These are phyloP conservation scores for Drosophila cognata DNA, from an alignment of 2,888 invertebrate species.

Conservation along the genomic window DNA sequence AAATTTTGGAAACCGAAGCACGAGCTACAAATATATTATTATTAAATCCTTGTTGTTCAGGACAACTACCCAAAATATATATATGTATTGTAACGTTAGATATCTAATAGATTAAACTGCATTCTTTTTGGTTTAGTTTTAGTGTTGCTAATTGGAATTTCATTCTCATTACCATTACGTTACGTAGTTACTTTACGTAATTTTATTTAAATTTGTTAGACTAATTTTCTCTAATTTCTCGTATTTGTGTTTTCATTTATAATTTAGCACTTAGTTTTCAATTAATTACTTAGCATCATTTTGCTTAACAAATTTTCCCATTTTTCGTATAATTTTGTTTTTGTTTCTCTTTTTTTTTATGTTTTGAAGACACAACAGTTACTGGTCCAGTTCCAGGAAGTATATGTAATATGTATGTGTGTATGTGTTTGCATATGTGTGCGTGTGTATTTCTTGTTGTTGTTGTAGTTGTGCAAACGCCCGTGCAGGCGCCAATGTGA, in stretches of 20 bases:
- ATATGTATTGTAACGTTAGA: slow-evolving; percentile 1
- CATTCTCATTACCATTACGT: slow-evolving; percentile 54
- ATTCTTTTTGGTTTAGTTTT: slow-evolving; percentile 17
- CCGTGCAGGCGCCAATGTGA: slow-evolving; percentile 16
- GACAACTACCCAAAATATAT: slow-evolving; percentile 18
- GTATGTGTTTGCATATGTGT: slow-evolving; percentile 56
- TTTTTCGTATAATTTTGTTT: slow-evolving; percentile 50
- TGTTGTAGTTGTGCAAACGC: slow-evolving; percentile 34
- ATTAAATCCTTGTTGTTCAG: slow-evolving; percentile 3
- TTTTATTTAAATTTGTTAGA: slow-evolving; percentile 46
- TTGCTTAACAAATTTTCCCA: slow-evolving; percentile 55
- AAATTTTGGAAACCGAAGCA: slow-evolving; percentile 66
- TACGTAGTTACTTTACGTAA: slow-evolving; percentile 8
- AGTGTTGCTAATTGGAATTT: slow-evolving; percentile 59
- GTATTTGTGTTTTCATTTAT: slow-evolving; percentile 22
- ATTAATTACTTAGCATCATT: slow-evolving; percentile 47
- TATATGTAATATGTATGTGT: slow-evolving; percentile 66
- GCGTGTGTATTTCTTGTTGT: slow-evolving; percentile 17
- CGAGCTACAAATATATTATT: slow-evolving; percentile 34
- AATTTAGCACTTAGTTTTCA: slow-evolving; percentile 78
- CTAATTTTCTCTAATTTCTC: slow-evolving; percentile 69
- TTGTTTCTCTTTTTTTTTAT: slow-evolving; percentile 57
- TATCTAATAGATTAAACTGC: slow-evolving; percentile 27
- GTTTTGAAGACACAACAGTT: slow-evolving; percentile 85
- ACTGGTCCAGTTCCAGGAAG: slow-evolving; percentile 85